These are phyloP conservation scores for Ellobius talpinus DNA, from an alignment of 2,113 vertebrate species.

Conservation along the genomic window DNA sequence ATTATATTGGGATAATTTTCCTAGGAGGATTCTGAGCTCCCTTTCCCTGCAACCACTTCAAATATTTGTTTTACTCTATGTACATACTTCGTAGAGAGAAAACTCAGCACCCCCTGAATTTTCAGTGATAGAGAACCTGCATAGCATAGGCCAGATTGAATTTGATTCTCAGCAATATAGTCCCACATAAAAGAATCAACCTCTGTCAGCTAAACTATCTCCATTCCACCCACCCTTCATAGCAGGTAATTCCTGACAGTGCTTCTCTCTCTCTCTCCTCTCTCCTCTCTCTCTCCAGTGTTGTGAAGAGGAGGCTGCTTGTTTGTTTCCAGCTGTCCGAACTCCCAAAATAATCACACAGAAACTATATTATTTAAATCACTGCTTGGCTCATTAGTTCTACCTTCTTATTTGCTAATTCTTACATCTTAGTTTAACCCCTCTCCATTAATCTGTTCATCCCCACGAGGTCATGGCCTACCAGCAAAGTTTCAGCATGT, in stretches of 20 bases:
- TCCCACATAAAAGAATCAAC: not conserved
- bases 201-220: not conserved
- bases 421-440: too few species aligned
- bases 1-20: not conserved
- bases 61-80: not conserved
- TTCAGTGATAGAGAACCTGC: not conserved
- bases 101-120: not conserved
- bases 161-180: not conserved
- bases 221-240: not conserved
- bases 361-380: too few species aligned
- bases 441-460: too few species aligned
- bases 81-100: not conserved
- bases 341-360: too few species aligned
- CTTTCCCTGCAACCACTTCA: not conserved
- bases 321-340: too few species aligned
- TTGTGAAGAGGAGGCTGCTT: too few species aligned
- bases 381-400: too few species aligned
- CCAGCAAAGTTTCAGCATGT: too few species aligned
- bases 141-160: too few species aligned
- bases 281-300: not conserved
- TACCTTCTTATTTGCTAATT: too few species aligned
- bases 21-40: conserved; percentile 3
- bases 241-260: not conserved
- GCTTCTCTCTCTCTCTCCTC: not conserved
- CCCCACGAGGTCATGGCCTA: too few species aligned